A percentile compares a stretch with the other conserved stretches of the same genome.
Evolutionary conservation across 53 echinoderm and acorn worm species (phyloP).

Genomic region (Luidia sarsii): DNA sequence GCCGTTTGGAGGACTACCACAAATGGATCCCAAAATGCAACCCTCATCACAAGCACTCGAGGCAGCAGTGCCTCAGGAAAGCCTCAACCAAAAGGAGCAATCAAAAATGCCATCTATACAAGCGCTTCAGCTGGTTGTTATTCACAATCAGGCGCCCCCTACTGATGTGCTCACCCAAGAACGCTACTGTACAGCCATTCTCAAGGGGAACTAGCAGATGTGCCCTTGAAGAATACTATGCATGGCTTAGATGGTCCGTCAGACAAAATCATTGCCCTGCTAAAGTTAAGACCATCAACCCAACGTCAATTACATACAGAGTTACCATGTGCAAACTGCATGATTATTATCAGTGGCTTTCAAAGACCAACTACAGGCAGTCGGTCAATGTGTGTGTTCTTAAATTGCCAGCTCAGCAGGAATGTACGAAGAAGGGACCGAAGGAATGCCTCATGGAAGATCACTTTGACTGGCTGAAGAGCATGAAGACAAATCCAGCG

Average conservation of each 20-base stretch:
- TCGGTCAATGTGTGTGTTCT: neutral
- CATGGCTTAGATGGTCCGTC: neutral
- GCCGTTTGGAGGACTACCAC: neutral
- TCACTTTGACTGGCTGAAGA: neutral
- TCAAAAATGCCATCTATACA: constrained; percentile 19
- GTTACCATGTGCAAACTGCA: neutral
- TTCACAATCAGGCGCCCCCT: neutral
- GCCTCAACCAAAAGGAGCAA: neutral
- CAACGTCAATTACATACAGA: neutral
- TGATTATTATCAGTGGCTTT: constrained; percentile 7
- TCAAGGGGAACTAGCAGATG: constrained; percentile 1
- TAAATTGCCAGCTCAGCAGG: neutral
- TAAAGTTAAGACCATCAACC: neutral
- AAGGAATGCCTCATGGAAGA: neutral
- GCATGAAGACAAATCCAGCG: neutral
- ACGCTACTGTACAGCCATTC: too few relatives aligned
- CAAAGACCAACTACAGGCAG: neutral
- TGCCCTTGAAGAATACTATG: constrained; percentile 11
- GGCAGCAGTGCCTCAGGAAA: neutral
- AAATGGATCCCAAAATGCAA: neutral
- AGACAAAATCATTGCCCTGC: neutral
- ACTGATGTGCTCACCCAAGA: neutral
- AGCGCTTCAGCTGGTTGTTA: neutral
- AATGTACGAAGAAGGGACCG: neutral
- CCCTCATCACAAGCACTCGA: neutral